Conservation (phyloP, 2,888 invertebrate genomes). For the Diloba caeruleocephala region DNA sequence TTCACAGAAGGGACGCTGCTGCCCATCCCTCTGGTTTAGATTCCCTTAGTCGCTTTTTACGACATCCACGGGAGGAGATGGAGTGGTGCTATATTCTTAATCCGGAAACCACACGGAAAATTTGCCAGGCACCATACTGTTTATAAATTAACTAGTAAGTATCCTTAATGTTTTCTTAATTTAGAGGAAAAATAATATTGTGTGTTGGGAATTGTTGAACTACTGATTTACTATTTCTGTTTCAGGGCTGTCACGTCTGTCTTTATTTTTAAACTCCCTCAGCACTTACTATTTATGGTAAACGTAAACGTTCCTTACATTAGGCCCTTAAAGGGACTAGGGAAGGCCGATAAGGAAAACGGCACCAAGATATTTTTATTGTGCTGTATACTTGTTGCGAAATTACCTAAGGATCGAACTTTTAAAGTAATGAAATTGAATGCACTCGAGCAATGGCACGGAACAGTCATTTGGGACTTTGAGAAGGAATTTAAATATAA, state of each 20-base stretch:
- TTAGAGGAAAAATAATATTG: no score
- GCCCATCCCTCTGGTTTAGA: no score
- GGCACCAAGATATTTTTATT: conserved; percentile 45
- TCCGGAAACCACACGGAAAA: no score
- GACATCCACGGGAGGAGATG: no score
- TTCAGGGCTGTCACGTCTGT: conserved; percentile 42
- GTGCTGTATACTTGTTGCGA: conserved; percentile 36
- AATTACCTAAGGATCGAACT: conserved; percentile 40
- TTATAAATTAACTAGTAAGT: no score
- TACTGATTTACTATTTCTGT: conserved; percentile 24
- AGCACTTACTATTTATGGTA: conserved; percentile 53
- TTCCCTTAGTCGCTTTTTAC: no score
- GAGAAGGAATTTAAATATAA: conserved; percentile 32
- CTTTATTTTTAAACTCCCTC: conserved; percentile 47
- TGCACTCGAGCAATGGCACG: conserved; percentile 21
- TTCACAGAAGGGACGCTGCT: no score
- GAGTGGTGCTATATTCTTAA: no score
- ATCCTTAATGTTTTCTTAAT: no score
- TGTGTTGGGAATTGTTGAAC: conserved; percentile 7
- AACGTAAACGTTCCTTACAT: conserved; percentile 54
- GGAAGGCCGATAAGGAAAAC: conserved; percentile 51
- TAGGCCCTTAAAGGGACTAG: conserved; percentile 47
- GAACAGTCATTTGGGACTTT: conserved; percentile 24
- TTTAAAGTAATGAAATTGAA: conserved; percentile 48
- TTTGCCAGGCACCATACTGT: no score